Conservation (phyloP, 2,797 vertebrate genomes). For the Phoxinus dragarum region DNA sequence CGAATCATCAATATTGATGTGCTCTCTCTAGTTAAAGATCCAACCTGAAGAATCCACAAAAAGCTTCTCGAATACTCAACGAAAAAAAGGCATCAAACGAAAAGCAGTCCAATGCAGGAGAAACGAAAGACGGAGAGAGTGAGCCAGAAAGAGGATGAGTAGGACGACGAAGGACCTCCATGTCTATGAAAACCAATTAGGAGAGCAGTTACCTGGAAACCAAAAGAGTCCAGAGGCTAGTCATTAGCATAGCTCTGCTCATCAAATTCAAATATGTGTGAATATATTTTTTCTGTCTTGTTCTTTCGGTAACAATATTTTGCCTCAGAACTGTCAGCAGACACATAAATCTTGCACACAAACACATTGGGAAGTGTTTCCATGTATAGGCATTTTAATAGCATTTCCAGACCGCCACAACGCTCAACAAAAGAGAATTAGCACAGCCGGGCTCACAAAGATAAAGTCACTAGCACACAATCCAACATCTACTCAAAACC, state of each 20-base stretch:
- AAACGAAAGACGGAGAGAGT: slow-evolving; percentile 7
- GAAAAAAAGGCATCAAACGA: slow-evolving; percentile 18
- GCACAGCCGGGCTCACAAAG: slow-evolving; percentile 40
- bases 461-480: slow-evolving; percentile 36
- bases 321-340: slow-evolving; percentile 50
- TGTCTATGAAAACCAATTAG: slow-evolving; percentile 66
- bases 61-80: slow-evolving; percentile 1
- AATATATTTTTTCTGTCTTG: slow-evolving; percentile 65
- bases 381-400: slow-evolving; percentile 71
- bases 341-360: slow-evolving; percentile 44
- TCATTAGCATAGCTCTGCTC: slow-evolving; percentile 64
- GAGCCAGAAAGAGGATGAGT: slow-evolving; percentile 11
- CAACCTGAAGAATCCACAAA: slow-evolving; percentile 30
- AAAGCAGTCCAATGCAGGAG: neutral
- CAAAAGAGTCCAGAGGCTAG: slow-evolving; percentile 63
- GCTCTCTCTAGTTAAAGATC: slow-evolving; percentile 16
- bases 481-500: slow-evolving; percentile 47
- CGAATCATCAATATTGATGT: slow-evolving; percentile 46
- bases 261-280: slow-evolving; percentile 69
- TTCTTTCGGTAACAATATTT: slow-evolving; percentile 43
- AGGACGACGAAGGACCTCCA: slow-evolving; percentile 41
- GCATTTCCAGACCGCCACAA: slow-evolving; percentile 52
- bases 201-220: slow-evolving; percentile 74
- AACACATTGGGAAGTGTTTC: slow-evolving; percentile 63
- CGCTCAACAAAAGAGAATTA: slow-evolving; percentile 48